Conservation (phyloP, 2,113 vertebrate species). For the Callithrix jacchus region DNA sequence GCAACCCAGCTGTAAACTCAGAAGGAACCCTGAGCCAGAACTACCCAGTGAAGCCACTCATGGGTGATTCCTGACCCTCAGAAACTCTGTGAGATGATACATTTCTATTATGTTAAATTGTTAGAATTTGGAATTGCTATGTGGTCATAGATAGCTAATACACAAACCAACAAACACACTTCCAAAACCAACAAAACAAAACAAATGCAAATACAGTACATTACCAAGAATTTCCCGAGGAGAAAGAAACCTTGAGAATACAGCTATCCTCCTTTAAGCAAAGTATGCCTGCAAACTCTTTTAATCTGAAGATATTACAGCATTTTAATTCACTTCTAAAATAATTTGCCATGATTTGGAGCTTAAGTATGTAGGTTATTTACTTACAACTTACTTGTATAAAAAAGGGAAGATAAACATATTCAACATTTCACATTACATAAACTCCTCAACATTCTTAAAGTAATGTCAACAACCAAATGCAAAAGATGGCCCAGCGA, state of each 20-base stretch:
- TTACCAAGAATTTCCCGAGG: neutral
- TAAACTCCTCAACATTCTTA: neutral
- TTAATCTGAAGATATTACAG: neutral
- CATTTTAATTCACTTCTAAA: neutral
- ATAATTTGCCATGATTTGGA: neutral
- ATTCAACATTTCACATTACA: neutral
- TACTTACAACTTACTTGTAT: neutral
- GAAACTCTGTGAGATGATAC: neutral
- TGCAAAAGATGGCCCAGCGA: neutral
- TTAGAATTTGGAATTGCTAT: neutral
- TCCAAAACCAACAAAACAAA: neutral
- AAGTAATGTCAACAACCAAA: neutral
- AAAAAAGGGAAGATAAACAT: neutral
- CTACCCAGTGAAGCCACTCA: neutral
- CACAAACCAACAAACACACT: neutral
- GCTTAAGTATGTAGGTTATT: neutral
- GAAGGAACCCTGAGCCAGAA: neutral
- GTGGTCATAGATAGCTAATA: neutral
- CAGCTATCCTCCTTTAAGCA: rapidly evolving
- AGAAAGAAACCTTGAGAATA: neutral
- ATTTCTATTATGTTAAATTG: neutral
- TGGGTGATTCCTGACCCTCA: neutral
- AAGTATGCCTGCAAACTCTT: neutral
- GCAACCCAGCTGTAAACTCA: neutral
- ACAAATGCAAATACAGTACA: neutral